Percentiles rank a stretch among this genome's conserved stretches.
Conservation (phyloP, 2,113 vertebrate species). For the Halcyon senegalensis region DNA sequence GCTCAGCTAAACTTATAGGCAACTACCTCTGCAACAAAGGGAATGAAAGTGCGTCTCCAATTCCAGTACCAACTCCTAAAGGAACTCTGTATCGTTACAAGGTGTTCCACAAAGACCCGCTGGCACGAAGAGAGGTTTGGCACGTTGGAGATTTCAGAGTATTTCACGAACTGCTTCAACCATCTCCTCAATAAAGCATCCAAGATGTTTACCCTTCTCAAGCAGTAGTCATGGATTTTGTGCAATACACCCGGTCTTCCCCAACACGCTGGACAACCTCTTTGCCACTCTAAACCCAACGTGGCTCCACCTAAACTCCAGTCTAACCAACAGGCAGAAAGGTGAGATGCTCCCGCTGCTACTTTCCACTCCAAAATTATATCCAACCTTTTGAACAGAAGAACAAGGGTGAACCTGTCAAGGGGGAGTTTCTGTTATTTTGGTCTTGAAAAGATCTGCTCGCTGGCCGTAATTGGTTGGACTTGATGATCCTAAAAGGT, state of each 20-base stretch:
- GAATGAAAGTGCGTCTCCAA: neutral
- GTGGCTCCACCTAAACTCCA: neutral
- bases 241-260: neutral
- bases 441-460: neutral
- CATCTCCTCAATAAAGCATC: neutral
- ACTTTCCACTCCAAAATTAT: neutral
- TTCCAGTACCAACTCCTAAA: neutral
- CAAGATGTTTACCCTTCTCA: neutral
- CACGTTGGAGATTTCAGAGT: neutral
- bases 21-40: neutral
- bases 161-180: neutral
- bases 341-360: neutral
- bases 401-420: neutral
- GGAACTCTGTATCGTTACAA: fast-evolving
- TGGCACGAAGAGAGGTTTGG: neutral
- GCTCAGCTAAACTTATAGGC: neutral
- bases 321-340: fast-evolving
- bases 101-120: fast-evolving
- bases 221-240: neutral
- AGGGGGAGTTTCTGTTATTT: neutral
- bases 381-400: neutral
- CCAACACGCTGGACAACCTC: neutral
- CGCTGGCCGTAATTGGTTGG: neutral
- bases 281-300: neutral
- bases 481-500: neutral